A percentile compares a stretch with the other conserved stretches of the same genome.
These are phyloP conservation scores for Acrossocheilus fasciatus DNA, from an alignment of 2,797 vertebrate genomes.

Conservation along the genomic window DNA sequence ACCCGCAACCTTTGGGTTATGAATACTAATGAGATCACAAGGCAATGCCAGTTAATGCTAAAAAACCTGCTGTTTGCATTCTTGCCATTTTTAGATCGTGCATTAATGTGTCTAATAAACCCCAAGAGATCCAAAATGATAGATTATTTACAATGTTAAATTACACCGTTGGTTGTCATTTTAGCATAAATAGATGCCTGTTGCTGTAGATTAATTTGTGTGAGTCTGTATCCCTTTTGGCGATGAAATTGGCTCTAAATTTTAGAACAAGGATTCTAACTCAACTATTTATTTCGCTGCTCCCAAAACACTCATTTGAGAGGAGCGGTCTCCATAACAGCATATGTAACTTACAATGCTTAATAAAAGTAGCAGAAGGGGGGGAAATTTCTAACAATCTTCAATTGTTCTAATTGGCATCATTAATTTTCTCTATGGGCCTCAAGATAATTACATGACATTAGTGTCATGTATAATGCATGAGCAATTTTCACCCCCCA, in stretches of 20 bases:
- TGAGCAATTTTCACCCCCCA: slow-evolving; percentile 63
- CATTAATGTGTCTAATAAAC: not conserved
- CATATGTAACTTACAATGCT: slow-evolving; percentile 6
- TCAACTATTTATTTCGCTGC: slow-evolving; percentile 6
- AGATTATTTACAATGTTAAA: not conserved
- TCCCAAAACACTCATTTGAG: slow-evolving; percentile 33
- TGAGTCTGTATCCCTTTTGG: not conserved
- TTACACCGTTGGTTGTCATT: not conserved
- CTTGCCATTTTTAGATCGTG: not conserved
- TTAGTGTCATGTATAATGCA: slow-evolving; percentile 68
- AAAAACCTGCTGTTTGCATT: not conserved
- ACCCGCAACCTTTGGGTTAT: not conserved
- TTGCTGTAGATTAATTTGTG: not conserved
- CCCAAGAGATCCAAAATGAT: not conserved
- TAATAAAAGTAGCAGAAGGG: slow-evolving; percentile 47
- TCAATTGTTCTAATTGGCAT: slow-evolving; percentile 62
- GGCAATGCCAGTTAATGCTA: not conserved
- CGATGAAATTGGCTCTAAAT: not conserved
- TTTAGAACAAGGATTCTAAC: not conserved
- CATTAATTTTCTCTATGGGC: slow-evolving; percentile 63
- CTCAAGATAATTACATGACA: slow-evolving; percentile 66
- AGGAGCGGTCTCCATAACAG: slow-evolving; percentile 7
- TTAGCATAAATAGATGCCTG: not conserved
- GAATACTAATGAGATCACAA: not conserved
- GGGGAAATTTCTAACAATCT: slow-evolving; percentile 35